Evolutionary conservation across 1,140 invertebrate genomes (phyloP), one percentile per base, ranked within the genome.

Genomic region (Drosophila tristis): DNA sequence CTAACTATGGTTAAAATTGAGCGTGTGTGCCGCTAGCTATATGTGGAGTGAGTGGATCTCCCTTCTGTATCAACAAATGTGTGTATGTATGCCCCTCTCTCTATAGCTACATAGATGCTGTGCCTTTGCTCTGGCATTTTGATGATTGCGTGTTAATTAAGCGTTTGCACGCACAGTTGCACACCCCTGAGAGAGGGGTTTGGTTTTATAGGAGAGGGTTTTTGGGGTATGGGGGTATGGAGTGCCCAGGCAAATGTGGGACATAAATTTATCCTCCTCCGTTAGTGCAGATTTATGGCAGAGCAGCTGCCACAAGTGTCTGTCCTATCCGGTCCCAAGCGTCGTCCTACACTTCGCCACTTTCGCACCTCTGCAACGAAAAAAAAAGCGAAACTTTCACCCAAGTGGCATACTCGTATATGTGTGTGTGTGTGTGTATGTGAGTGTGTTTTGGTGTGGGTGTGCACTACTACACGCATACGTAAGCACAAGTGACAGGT

Each of bases 401-500:
- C 53, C 59, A 74, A 58, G 47, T 73, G 44, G 43, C 50, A 54
- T 25, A 35, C 9, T 42, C 39, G 5, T 51, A 20, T 50, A 13
- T 16, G 9, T 26, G 42, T 45, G 43, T 54, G 59, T 54, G 59
- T 55, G 50, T 57, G 55, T 11, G 64, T 70, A 53, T 44, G 48
- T 58, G 45, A 44, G 63, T 47, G 47, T 47, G 47, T 20, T 20
- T 20, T 51, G 48, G 65, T 45, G 48, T 58, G 43, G 49, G 63
- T 47, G 47, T 47, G 47, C 66, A 63, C 72, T 68, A 68, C 76
- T 59, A 77, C 62, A 86, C 55, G 55, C 74, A 80, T 35, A 68
- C 74, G 50, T 72, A 75, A 85, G 80, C 80, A 80, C 80, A 85
- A 86, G 78, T 87, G 81, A 86, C 81, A 86, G 81, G 81, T 86